Evolutionary conservation across 2,797 vertebrate species (phyloP), one percentile per base, ranked within the genome.

Genomic region (Sternotherus odoratus): DNA sequence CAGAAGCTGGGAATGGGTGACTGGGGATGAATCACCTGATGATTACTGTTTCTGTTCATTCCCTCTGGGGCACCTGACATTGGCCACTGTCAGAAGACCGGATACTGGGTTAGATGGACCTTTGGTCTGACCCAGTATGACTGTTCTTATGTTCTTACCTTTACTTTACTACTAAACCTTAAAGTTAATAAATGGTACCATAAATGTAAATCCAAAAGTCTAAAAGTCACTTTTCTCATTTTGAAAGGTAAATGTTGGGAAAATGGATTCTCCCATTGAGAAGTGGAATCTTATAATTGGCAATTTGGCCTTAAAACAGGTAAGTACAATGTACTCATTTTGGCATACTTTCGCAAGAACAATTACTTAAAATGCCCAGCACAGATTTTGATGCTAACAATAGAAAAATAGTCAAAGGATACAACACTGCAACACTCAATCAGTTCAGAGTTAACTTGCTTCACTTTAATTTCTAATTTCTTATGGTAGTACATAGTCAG

Each of bases 231-330:
- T 80, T 79, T 69, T 93, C 17, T 93, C 82, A 82, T 84, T 83
- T 95, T 97, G 46, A 86, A 96, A 99, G 99, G 99, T 99, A 91
- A 99, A 99, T 89, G 98, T 99, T 96, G 99, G 99, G 49, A 99
- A 99, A 98, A 99, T 99, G 99, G 99, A 99, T 97, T 99, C 99
- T 28, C 99, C 99, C 72, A 99, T 99, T 92, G 99, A 99, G 97
- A 99, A 99, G 96, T 99, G 99, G 99, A 99, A 99, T 94, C 98
- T 99, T 28, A 99, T 99, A 95, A 99, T 99, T 88, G 99, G 99
- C 75, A 99, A 99, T 98, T 97, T 99, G 97, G 99, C 99, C 39
- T 98, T 99, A 91, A 99, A 99, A 94, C 99, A 99, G 98, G 99
- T 99, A 98, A 98, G 86, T 92, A 79, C 53, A 79, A 77, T 21